Percentiles rank a stretch among this genome's conserved stretches.
These are phyloP conservation scores for Menidia beryllina DNA, from an alignment of 2,113 vertebrate genomes.

Conservation along the genomic window DNA sequence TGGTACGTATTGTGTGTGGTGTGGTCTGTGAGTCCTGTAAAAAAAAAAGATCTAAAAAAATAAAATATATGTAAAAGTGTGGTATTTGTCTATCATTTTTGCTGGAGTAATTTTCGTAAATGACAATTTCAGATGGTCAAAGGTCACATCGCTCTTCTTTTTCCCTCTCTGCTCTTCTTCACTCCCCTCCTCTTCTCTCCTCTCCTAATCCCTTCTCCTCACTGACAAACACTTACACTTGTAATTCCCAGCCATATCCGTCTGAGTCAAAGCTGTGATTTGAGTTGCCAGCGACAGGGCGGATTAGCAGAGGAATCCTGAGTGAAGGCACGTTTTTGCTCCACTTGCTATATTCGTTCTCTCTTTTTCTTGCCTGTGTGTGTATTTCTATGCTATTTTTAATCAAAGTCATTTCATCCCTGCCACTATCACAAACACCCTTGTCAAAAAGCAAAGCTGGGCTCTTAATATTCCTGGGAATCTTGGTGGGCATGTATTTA, in stretches of 20 bases:
- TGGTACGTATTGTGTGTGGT: too few species aligned
- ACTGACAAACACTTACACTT: conserved; percentile 81
- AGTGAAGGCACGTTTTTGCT: conserved; percentile 69
- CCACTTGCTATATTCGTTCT: conserved; percentile 38
- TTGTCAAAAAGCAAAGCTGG: conserved; percentile 41
- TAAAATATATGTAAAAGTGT: too few species aligned
- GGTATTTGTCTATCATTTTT: too few species aligned
- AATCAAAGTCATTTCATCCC: conserved; percentile 33
- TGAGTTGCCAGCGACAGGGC: conserved; percentile 70
- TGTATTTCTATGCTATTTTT: conserved; percentile 8
- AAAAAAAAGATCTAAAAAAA: too few species aligned
- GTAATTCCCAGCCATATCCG: conserved; percentile 79
- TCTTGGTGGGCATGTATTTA: conserved; percentile 39
- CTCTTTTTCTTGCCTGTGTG: not conserved
- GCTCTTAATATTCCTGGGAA: conserved; percentile 17
- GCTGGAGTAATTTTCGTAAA: too few species aligned
- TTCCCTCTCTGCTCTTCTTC: not conserved
- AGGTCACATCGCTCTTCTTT: not conserved
- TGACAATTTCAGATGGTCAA: too few species aligned
- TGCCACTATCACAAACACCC: conserved; percentile 46
- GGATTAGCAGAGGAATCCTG: conserved; percentile 76
- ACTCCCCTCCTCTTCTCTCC: conserved; percentile 9
- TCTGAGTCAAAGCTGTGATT: conserved; percentile 75
- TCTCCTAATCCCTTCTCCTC: conserved; percentile 75
- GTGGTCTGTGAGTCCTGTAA: too few species aligned